Evolutionary conservation across 1,140 invertebrate species (phyloP), one percentile per base, ranked within the genome.

Genomic region (Bombus polaris): DNA sequence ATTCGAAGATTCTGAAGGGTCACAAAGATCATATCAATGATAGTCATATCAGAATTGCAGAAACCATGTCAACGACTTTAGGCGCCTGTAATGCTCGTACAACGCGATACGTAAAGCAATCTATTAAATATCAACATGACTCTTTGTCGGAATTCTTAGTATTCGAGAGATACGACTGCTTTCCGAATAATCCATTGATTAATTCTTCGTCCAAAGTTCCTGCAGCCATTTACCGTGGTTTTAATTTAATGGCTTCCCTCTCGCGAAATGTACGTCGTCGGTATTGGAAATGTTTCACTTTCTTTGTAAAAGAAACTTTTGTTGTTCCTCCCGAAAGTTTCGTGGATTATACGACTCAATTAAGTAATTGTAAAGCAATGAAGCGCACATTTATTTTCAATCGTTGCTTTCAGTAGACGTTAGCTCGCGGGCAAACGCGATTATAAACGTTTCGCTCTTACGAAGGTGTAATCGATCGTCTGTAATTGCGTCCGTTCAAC

Each of bases 371-470:
- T 25, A 47, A 32, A 68, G 35, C 15, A 47, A n/a, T 5, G 42
- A 44, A 22, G 18, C 13, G n/a, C 28, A 47, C 2, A 42, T 47
- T 79, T 28, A n/a, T 47, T 79, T 12, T 68, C 65, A 10, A n/a
- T 18, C 25, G 12, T 35, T n/a, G 32, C 47, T 72, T 15, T 2
- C 18, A 59, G 42, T 22, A 44, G 42, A n/a, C 65, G 44, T 44
- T 12, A 32, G 25, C 57, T 25, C 18, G 32, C 1, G 28, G 8
- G 2, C 13, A 47, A 75, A 82, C 22, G 44, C n/a, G 37, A 77
- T 83, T 83, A 77, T 70, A 78, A 77, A 35, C 18, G 75, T 57
- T 70, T 28, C 22, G 10, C 44, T 35, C 35, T 65, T 35, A 35
- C 39, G 66, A 39, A 25, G 32, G 22, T 28, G 28, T 28, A 39